These are phyloP conservation scores for Choreutis nemorana DNA, from an alignment of 2,888 invertebrate species.

Conservation along the genomic window DNA sequence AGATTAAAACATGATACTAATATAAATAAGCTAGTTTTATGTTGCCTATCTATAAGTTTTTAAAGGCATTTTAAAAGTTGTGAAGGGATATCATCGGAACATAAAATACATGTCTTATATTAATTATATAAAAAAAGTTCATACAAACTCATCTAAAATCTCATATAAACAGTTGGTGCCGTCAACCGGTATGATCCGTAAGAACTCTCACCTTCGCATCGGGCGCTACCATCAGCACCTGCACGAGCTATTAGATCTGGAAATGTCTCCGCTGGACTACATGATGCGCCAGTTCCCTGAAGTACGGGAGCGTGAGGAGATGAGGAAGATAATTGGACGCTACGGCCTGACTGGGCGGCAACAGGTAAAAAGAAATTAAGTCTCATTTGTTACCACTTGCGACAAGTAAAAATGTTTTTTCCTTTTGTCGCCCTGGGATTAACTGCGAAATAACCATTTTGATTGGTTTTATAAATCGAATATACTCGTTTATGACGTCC, in stretches of 20 bases:
- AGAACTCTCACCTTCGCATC: slow-evolving; percentile 97
- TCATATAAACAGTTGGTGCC: slow-evolving; percentile 93
- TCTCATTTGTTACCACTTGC: slow-evolving; percentile 1
- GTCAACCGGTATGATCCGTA: slow-evolving; percentile 95
- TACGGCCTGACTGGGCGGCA: slow-evolving; percentile 98
- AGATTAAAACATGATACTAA: too few species aligned
- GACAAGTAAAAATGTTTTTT: neutral
- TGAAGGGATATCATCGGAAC: too few species aligned
- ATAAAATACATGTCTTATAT: too few species aligned
- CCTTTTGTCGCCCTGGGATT: neutral
- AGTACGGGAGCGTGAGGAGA: slow-evolving; percentile 97
- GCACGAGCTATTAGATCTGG: slow-evolving; percentile 94
- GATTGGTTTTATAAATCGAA: neutral
- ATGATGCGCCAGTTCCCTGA: slow-evolving; percentile 98
- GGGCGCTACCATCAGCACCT: slow-evolving; percentile 99
- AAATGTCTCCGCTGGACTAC: slow-evolving; percentile 95
- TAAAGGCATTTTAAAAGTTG: too few species aligned
- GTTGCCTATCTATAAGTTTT: too few species aligned
- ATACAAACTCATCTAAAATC: too few species aligned
- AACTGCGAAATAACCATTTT: neutral
- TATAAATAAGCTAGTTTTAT: too few species aligned
- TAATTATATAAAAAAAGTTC: too few species aligned
- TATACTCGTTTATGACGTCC: neutral
- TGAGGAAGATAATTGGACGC: slow-evolving; percentile 98
- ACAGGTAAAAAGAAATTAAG: slow-evolving; percentile 66